A percentile compares a stretch with the other conserved stretches of the same genome.
Conservation (phyloP, 1,140 invertebrate genomes). For the Notospermus geniculatus region DNA sequence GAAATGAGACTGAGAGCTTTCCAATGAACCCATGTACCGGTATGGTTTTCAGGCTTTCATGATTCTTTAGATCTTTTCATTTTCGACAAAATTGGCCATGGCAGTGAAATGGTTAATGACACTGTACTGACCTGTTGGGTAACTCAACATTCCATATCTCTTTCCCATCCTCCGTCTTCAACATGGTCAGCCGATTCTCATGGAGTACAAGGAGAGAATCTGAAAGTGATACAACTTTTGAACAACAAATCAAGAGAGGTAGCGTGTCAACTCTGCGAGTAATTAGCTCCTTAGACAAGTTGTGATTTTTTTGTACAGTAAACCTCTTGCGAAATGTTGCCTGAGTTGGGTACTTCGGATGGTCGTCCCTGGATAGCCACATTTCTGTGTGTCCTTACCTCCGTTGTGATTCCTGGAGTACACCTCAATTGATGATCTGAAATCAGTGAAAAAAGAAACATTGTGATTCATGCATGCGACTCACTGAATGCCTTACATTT, state of each 20-base stretch:
- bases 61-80: neutral
- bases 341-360: neutral
- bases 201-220: conserved; percentile 27
- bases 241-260: too few relatives aligned
- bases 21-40: conserved; percentile 26
- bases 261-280: conserved; percentile 2
- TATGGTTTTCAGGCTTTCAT: conserved; percentile 7
- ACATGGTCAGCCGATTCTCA: conserved; percentile 22
- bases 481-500: conserved; percentile 19
- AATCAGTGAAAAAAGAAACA: neutral
- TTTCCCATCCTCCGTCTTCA: conserved; percentile 30
- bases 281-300: neutral
- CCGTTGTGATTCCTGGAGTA: neutral
- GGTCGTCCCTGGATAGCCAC: neutral
- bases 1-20: conserved; percentile 19
- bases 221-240: neutral
- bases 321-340: neutral
- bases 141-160: conserved; percentile 36
- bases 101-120: too few relatives aligned
- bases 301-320: neutral
- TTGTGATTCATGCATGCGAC: conserved; percentile 16
- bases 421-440: neutral
- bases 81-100: neutral
- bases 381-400: neutral
- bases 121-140: conserved; percentile 29